Evolutionary conservation across 2,113 vertebrate genomes (phyloP).

Genomic region (Triplophysa rosa): DNA sequence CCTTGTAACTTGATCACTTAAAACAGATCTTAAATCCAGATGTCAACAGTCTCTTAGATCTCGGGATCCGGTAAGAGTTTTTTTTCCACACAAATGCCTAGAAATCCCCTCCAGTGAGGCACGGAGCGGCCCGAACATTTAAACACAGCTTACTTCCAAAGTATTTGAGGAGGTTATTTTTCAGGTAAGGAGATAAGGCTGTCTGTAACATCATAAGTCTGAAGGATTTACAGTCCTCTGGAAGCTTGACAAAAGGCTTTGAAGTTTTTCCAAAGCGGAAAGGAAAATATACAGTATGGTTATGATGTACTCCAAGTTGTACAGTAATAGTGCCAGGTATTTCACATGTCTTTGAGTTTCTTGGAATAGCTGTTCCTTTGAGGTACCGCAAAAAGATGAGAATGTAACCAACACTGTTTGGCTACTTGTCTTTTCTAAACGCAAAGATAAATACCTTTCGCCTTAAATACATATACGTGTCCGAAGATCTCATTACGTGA

Average conservation of each 20-base stretch:
- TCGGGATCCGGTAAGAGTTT: neutral
- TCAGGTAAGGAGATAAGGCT: slow-evolving; percentile 27
- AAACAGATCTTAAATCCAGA: no score
- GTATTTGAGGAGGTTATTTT: slow-evolving; percentile 25
- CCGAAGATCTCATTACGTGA: slow-evolving; percentile 26
- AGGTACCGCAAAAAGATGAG: slow-evolving; percentile 20
- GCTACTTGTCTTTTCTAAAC: neutral
- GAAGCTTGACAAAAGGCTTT: slow-evolving; percentile 24
- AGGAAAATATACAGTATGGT: slow-evolving; percentile 40
- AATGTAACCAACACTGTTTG: neutral
- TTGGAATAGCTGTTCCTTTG: neutral
- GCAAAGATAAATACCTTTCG: slow-evolving; percentile 2
- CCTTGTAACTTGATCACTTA: no score
- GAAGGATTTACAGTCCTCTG: slow-evolving; percentile 27
- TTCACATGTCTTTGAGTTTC: slow-evolving; percentile 10
- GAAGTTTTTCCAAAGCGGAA: slow-evolving; percentile 31
- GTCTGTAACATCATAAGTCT: slow-evolving; percentile 16
- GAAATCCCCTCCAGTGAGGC: slow-evolving; percentile 8
- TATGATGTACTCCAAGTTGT: slow-evolving; percentile 15
- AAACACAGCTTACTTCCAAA: slow-evolving; percentile 9
- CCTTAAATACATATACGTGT: slow-evolving; percentile 15
- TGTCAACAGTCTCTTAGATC: neutral
- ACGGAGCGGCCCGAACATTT: neutral
- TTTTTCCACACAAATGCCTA: neutral
- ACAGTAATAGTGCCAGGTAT: neutral